Conservation (phyloP, 1,140 invertebrate species). For the Tachypleus tridentatus region DNA sequence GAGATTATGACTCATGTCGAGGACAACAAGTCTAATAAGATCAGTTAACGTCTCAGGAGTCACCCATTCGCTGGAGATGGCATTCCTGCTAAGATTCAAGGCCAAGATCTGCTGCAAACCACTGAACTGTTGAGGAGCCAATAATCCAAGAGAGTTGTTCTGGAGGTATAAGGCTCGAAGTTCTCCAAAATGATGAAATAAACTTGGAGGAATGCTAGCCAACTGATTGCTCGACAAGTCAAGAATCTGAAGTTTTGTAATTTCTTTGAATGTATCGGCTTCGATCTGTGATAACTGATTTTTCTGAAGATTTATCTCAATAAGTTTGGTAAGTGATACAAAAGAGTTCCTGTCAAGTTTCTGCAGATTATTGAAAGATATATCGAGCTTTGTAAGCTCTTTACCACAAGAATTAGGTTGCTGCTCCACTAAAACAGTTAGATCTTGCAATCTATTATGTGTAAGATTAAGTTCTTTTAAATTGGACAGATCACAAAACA, state of each 20-base stretch:
- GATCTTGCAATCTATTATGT: slow-evolving; percentile 51
- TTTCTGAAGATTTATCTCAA: slow-evolving; percentile 57
- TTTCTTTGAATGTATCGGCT: slow-evolving; percentile 56
- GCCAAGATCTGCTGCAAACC: slow-evolving; percentile 65
- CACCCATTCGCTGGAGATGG: slow-evolving; percentile 63
- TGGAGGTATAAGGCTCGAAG: slow-evolving; percentile 65
- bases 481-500: slow-evolving; percentile 58
- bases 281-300: slow-evolving; percentile 70
- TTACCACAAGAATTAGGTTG: slow-evolving; percentile 36
- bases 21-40: slow-evolving; percentile 66
- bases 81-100: slow-evolving; percentile 74
- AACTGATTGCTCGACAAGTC: slow-evolving; percentile 74
- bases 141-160: slow-evolving; percentile 64
- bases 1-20: slow-evolving; percentile 73
- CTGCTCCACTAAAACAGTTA: slow-evolving; percentile 26
- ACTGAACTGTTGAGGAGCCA: slow-evolving; percentile 62
- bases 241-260: slow-evolving; percentile 57
- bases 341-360: slow-evolving; percentile 23
- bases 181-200: slow-evolving; percentile 58
- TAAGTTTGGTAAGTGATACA: slow-evolving; percentile 15
- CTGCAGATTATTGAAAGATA: slow-evolving; percentile 61
- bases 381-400: slow-evolving; percentile 51
- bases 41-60: slow-evolving; percentile 69
- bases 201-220: slow-evolving; percentile 55
- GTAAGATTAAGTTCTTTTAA: slow-evolving; percentile 72